Evolutionary conservation across 64 coral and sea anemone genomes (phyloP).

Genomic region (Stichodactyla mertensii): DNA sequence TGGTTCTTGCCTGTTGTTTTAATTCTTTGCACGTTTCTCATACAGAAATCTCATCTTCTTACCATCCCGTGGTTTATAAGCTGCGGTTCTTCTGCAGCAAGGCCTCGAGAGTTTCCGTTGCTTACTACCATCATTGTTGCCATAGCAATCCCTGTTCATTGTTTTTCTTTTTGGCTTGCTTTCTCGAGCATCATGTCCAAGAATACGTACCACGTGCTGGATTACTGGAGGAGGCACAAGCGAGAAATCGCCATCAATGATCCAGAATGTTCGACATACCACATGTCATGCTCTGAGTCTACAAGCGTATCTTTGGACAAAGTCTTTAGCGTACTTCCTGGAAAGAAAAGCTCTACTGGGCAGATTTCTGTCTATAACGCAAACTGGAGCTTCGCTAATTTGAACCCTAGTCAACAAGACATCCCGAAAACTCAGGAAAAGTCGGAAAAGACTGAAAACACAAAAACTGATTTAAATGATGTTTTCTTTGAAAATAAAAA

Average conservation of each 20-base stretch:
- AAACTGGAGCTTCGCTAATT: not conserved
- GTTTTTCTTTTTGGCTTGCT: not conserved
- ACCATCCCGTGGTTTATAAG: not conserved
- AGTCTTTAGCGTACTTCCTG: not conserved
- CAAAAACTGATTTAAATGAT: not conserved
- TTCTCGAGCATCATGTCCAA: not conserved
- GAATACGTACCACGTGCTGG: not conserved
- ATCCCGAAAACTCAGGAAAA: not conserved
- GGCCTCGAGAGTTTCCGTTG: not conserved
- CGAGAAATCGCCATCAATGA: not conserved
- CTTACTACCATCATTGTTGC: not conserved
- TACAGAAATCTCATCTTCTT: not conserved
- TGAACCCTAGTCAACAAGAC: not conserved
- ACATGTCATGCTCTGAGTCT: not conserved
- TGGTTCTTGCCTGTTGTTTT: not conserved
- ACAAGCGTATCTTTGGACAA: not conserved
- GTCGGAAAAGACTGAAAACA: not conserved
- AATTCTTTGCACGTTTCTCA: not conserved
- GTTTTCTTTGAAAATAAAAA: not conserved
- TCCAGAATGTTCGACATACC: slow-evolving; percentile 13
- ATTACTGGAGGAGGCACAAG: not conserved
- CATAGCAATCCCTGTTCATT: not conserved
- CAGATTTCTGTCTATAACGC: not conserved
- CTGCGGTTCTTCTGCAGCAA: not conserved
- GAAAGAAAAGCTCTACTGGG: not conserved